Conservation (phyloP, 1,140 invertebrate species). For the Capitella teleta region DNA sequence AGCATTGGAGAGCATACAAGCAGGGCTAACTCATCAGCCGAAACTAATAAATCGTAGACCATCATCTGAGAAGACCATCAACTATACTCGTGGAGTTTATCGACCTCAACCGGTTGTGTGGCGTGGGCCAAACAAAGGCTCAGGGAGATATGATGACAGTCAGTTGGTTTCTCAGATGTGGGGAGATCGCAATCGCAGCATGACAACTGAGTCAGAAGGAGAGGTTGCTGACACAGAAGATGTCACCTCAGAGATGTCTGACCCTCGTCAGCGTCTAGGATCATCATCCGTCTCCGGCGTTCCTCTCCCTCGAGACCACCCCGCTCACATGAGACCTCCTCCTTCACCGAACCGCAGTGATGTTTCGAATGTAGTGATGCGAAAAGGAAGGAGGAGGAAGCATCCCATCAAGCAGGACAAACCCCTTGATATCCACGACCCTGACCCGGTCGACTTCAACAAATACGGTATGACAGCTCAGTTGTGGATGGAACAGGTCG, state of each 20-base stretch:
- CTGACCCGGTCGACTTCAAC: conserved; percentile 8
- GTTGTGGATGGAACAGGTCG: conserved; percentile 15
- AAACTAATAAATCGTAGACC: too few relatives aligned
- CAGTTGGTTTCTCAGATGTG: neutral
- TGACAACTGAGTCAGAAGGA: conserved; percentile 5
- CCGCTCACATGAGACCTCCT: too few relatives aligned
- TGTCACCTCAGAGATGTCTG: too few relatives aligned
- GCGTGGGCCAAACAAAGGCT: neutral
- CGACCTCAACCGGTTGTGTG: conserved; percentile 1
- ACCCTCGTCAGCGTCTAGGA: too few relatives aligned
- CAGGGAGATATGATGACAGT: neutral
- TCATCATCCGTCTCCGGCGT: too few relatives aligned
- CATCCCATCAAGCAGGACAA: neutral
- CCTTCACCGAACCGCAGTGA: too few relatives aligned
- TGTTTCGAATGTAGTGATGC: too few relatives aligned
- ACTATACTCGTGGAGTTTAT: neutral
- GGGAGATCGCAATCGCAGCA: neutral
- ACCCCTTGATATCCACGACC: conserved; percentile 8
- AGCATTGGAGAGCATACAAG: too few relatives aligned
- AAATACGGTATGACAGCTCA: conserved; percentile 9
- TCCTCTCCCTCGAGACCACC: too few relatives aligned
- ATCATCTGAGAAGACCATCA: too few relatives aligned
- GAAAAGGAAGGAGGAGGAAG: neutral
- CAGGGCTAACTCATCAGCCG: too few relatives aligned
- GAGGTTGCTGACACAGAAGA: conserved; percentile 4